Conservation (phyloP, 2,888 invertebrate species). For the Nipponacmea schrenckii region DNA sequence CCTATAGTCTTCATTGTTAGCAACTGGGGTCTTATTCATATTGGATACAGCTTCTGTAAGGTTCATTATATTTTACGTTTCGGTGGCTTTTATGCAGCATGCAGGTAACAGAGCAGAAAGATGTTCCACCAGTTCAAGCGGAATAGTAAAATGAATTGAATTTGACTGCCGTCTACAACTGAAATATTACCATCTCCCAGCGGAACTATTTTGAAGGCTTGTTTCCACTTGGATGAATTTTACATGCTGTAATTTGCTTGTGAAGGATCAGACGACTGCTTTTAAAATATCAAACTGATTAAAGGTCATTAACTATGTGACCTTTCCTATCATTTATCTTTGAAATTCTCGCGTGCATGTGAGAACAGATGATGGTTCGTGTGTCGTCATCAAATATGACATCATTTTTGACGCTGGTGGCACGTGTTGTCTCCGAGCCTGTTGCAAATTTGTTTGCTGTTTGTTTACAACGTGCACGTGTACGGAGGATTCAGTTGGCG, state of each 20-base stretch:
- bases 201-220: neutral
- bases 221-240: neutral
- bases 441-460: constrained; percentile 7
- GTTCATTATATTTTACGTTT: too few species aligned
- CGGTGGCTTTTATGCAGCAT: too few species aligned
- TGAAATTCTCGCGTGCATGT: constrained; percentile 4
- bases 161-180: too few species aligned
- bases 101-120: too few species aligned
- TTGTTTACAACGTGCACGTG: constrained; percentile 5
- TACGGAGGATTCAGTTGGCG: neutral
- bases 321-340: neutral
- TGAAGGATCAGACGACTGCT: neutral
- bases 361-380: constrained; percentile 6
- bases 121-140: too few species aligned
- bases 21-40: too few species aligned
- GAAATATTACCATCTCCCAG: neutral
- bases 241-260: constrained; percentile 2
- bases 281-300: constrained; percentile 6
- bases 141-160: too few species aligned
- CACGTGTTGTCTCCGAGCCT: neutral
- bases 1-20: too few species aligned
- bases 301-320: neutral
- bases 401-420: neutral
- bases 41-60: too few species aligned
- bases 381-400: constrained; percentile 9